Evolutionary conservation across 2,113 vertebrate genomes (phyloP).

Genomic region (Phrynosoma platyrhinos): DNA sequence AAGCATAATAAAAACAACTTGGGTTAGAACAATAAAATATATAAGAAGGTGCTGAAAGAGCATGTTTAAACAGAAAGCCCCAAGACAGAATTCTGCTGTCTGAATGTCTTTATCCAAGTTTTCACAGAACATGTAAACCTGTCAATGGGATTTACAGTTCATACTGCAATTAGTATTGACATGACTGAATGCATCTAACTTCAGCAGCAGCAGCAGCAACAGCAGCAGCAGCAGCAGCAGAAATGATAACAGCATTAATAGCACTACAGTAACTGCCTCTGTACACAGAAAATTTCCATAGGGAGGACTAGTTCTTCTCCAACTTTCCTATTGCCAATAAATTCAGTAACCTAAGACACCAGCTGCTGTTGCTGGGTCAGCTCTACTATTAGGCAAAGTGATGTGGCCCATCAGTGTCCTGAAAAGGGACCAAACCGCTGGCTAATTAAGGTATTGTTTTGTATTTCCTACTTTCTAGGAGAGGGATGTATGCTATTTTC

Average conservation of each 20-base stretch:
- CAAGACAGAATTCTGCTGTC: background rate
- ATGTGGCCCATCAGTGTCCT: too few relatives aligned
- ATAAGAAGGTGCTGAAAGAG: background rate
- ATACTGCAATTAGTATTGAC: background rate
- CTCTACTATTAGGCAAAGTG: too few relatives aligned
- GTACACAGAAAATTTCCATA: too few relatives aligned
- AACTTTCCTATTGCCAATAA: too few relatives aligned
- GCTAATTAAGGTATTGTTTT: background rate
- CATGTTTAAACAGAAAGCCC: background rate
- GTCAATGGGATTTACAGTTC: background rate
- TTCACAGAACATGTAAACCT: background rate
- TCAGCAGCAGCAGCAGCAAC: too few relatives aligned
- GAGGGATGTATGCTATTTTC: background rate
- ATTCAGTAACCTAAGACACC: too few relatives aligned
- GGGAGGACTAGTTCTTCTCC: too few relatives aligned
- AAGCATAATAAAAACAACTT: constrained; percentile 26
- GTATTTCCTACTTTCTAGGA: background rate
- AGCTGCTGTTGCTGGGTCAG: too few relatives aligned
- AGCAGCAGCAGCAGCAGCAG: too few relatives aligned
- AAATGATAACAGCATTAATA: too few relatives aligned
- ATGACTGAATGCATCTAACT: background rate
- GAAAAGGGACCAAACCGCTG: background rate
- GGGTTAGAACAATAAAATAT: constrained; percentile 5
- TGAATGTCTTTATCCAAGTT: background rate
- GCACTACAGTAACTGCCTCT: too few relatives aligned